Conservation (phyloP, 2,797 vertebrate species). For the Tapera naevia region DNA sequence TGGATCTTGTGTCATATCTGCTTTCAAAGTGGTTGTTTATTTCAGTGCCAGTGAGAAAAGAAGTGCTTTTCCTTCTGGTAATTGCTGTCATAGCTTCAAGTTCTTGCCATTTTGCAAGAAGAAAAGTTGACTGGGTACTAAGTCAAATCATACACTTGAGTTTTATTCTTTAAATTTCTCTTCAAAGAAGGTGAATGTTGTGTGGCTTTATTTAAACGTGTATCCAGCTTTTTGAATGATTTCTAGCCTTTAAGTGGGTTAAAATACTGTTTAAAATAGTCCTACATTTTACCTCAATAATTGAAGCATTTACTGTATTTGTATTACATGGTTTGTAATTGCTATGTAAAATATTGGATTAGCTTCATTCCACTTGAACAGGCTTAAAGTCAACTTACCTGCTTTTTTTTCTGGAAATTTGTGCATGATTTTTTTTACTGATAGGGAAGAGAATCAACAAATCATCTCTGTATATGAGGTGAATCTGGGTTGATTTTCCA, state of each 20-base stretch:
- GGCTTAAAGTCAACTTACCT: not conserved
- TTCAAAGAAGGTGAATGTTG: not conserved
- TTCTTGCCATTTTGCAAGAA: not conserved
- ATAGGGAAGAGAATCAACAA: not conserved
- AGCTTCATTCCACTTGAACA: not conserved
- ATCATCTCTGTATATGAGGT: not conserved
- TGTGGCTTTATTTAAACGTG: not conserved
- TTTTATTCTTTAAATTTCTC: not conserved
- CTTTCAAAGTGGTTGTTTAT: not conserved
- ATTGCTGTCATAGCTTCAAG: not conserved
- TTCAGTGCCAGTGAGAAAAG: not conserved
- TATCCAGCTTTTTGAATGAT: not conserved
- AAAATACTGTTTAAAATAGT: not conserved
- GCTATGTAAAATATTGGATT: not conserved
- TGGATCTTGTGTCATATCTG: not conserved
- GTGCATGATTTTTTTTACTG: not conserved
- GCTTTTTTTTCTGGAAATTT: not conserved
- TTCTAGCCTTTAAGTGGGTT: not conserved
- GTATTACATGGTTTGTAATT: not conserved
- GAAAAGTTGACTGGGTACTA: not conserved
- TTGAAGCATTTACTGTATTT: not conserved
- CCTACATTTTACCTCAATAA: not conserved
- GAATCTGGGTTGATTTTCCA: not conserved
- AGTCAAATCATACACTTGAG: not conserved
- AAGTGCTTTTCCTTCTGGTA: not conserved